phyloP scores from a whole-genome alignment of 1,140 invertebrate species.

The Penaeus japonicus region DNA sequence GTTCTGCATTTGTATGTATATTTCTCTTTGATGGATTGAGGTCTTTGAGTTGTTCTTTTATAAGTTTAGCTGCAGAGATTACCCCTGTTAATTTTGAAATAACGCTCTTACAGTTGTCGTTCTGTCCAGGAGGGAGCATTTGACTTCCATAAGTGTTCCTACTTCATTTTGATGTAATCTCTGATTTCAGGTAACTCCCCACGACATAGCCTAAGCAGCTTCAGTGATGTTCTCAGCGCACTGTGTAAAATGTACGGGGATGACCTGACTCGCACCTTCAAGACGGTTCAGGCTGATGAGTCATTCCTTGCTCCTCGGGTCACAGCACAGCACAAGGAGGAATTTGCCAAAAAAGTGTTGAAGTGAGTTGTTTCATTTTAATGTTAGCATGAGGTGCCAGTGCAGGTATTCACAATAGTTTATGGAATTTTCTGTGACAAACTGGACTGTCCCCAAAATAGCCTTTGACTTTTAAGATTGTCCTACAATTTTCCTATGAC shows the following conservation, averaged over 20 bases:
- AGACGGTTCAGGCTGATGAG: conserved; percentile 46
- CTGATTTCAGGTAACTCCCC: conserved; percentile 38
- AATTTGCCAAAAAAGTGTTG: conserved; percentile 55
- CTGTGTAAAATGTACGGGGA: conserved; percentile 54
- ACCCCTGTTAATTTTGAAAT: not conserved
- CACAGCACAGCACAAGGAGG: conserved; percentile 50
- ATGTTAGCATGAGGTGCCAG: too few relatives aligned
- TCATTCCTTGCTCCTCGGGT: conserved; percentile 45
- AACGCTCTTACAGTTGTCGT: not conserved
- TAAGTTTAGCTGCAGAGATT: not conserved
- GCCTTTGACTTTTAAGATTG: too few relatives aligned
- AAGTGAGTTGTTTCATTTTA: conserved; percentile 25
- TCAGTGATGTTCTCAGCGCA: conserved; percentile 50
- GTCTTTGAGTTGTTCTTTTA: not conserved
- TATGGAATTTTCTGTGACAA: too few relatives aligned
- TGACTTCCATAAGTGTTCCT: too few relatives aligned
- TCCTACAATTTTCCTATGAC: too few relatives aligned
- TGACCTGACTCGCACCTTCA: conserved; percentile 51
- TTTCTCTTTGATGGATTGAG: not conserved
- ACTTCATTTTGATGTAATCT: not conserved
- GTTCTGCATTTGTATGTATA: conserved; percentile 54
- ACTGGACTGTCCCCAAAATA: too few relatives aligned
- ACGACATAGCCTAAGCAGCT: conserved; percentile 48
- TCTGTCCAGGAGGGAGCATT: not conserved
- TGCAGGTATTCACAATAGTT: too few relatives aligned